Evolutionary conservation across 1,140 invertebrate genomes (phyloP), one percentile per base, ranked within the genome.

Genomic region (Aphidius gifuensis): DNA sequence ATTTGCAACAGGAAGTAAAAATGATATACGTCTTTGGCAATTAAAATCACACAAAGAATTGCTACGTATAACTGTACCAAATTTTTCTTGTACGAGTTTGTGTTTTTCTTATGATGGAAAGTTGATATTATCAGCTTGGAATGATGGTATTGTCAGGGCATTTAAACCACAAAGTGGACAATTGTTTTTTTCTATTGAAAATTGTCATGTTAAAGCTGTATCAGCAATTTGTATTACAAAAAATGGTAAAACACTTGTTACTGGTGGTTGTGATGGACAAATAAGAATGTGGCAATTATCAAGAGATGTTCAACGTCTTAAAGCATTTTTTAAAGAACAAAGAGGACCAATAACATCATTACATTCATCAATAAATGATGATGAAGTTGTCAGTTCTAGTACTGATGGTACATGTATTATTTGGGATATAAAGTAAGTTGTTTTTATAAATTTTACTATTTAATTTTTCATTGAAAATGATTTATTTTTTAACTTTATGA

Each of bases 371-470:
- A 83, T 83, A 16, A 85, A 89, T 68, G 87, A 93, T 71, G 85
- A 84, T 2, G 88, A 93, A 75, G 90, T 92, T 2, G 89, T 94
- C 1, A 94, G 92, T 69, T 90, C 93, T 0, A 91, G 91, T 53
- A 89, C 87, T 0, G 94, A 97, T 81, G 94, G 94, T 21, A 92
- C 92, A 6, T 94, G 92, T 69, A 93, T 97, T 61, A 89, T 97
- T 62, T 97, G 94, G 94, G 89, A 95, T 71, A 82, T 95, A 5
- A 80, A 83, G 85, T 89, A 79, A 74, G 79, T 70, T 44, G 53
- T 9, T 53, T 47, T 21, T 5, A 43, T 21, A 49, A 38, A 51
- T 55, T 46, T 16, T 9, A 11, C 11, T 38, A 55, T 48, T 53
- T 0, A 4, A 60, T 6, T 63, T 42, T 59, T 51, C n/a, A 40